These are phyloP conservation scores for Coendou prehensilis DNA, from an alignment of 2,797 vertebrate genomes.

Conservation along the genomic window DNA sequence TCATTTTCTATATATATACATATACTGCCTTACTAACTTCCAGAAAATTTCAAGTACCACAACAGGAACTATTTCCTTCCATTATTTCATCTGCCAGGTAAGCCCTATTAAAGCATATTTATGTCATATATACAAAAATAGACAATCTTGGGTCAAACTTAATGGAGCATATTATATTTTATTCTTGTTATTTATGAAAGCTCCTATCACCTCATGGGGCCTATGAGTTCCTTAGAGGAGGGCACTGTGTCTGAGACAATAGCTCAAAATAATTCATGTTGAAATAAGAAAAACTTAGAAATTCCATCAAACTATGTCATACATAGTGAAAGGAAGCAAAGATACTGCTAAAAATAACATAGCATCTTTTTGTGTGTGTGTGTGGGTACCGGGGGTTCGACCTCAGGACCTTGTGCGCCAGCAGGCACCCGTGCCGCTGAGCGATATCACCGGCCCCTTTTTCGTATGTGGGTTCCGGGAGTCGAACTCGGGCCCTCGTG, in stretches of 20 bases:
- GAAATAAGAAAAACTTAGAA: not conserved
- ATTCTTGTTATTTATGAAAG: not conserved
- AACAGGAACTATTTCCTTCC: slow-evolving; percentile 4
- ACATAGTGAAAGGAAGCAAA: not conserved
- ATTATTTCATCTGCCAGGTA: slow-evolving; percentile 1
- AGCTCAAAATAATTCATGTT: not conserved
- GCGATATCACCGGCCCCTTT: no score
- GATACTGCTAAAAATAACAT: not conserved
- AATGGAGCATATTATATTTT: not conserved
- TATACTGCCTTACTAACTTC: not conserved
- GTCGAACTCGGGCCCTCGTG: no score
- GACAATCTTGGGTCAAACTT: not conserved
- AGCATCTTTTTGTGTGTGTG: not conserved
- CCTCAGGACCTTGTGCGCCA: no score
- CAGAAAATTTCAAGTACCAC: slow-evolving; percentile 25
- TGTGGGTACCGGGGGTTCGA: no score
- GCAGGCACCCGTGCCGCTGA: no score
- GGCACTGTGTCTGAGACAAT: not conserved
- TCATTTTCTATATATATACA: slow-evolving; percentile 15
- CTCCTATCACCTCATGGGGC: not conserved
- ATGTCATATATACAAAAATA: slow-evolving; percentile 36
- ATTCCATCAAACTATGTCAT: not conserved
- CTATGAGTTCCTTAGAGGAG: not conserved
- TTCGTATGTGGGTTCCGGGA: no score
- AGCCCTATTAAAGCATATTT: slow-evolving; percentile 26